Evolutionary conservation across 2,113 vertebrate species (phyloP), one percentile per base, ranked within the genome.

Genomic region (Agelaius tricolor): DNA sequence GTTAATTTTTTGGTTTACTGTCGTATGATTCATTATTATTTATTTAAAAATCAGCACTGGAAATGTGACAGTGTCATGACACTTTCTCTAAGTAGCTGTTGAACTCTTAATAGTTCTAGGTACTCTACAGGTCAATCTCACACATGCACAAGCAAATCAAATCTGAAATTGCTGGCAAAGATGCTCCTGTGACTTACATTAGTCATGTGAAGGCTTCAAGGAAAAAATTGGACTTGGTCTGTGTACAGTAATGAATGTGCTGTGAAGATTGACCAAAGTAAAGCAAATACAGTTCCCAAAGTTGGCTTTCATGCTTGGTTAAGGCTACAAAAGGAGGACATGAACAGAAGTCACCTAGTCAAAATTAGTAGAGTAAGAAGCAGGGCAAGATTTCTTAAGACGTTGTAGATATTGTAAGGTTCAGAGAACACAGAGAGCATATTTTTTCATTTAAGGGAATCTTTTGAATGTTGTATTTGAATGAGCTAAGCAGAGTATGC

Each of bases 301-400:
- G 17, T 12, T 81, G 39, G 35, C 62, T 20, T 61, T 88, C 18
- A 9, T 58, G 47, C 11, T 59, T 57, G 27, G 24, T 46, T 84
- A 84, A 68, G 22, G 46, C 15, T 80, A 12, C 16, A 3, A 39
- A 90, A 90, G 41, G 72, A 79, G 51, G 10, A 62, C 22, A 74
- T 39, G 30, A 93, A 31, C 9, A 72, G n/a, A 69, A 85, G 51
- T 90, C 35, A 41, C 27, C 27, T 39, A 11, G 17, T 47, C 61
- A 69, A 55, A 68, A 6, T 33, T 51, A 21, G 24, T 6, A 43
- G 20, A 43, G 7, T 44, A 62, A 35, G 58, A 68, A 75, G 27
- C 0, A 0, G 3, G 7, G 27, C 1, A 4, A 46, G 33, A 74
- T 86, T 83, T 49, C 7, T 83, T 18, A 68, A 49, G 43, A n/a